These are phyloP conservation scores for Halichoeres trimaculatus DNA, from an alignment of 2,113 vertebrate species.

Conservation along the genomic window DNA sequence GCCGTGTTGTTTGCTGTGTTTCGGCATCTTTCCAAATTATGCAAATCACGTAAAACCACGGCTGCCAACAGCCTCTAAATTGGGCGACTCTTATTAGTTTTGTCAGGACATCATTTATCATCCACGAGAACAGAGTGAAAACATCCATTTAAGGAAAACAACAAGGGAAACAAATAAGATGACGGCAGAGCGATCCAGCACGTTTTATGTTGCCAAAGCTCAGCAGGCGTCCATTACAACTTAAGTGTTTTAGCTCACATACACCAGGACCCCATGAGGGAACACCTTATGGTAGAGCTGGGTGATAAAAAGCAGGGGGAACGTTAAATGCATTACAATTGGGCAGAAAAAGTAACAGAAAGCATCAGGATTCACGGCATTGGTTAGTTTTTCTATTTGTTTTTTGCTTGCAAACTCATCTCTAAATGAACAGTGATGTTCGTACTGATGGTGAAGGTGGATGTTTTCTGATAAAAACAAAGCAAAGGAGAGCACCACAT, in stretches of 20 bases:
- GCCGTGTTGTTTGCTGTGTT: slow-evolving; percentile 35
- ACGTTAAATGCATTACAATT: too few relatives aligned
- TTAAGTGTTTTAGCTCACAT: background rate
- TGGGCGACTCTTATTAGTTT: slow-evolving; percentile 51
- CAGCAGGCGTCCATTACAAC: background rate
- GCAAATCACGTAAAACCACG: slow-evolving; percentile 55
- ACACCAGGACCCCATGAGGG: background rate
- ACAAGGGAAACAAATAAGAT: slow-evolving; percentile 13
- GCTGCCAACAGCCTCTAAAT: slow-evolving; percentile 21
- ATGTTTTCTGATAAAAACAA: too few relatives aligned
- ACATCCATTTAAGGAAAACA: slow-evolving; percentile 37
- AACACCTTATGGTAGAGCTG: background rate
- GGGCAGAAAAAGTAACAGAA: too few relatives aligned
- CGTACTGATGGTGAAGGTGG: too few relatives aligned
- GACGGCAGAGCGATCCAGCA: background rate
- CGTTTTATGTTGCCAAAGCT: background rate
- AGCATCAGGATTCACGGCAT: too few relatives aligned
- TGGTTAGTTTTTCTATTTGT: too few relatives aligned
- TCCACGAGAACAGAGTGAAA: slow-evolving; percentile 44
- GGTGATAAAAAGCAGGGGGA: too few relatives aligned
- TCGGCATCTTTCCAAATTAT: slow-evolving; percentile 45
- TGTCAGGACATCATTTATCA: slow-evolving; percentile 61
- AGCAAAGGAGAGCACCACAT: too few relatives aligned
- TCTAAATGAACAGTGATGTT: too few relatives aligned
- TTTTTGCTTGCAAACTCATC: too few relatives aligned